These are phyloP conservation scores for Chloromyia formosa DNA, from an alignment of 2,888 invertebrate species.

Conservation along the genomic window DNA sequence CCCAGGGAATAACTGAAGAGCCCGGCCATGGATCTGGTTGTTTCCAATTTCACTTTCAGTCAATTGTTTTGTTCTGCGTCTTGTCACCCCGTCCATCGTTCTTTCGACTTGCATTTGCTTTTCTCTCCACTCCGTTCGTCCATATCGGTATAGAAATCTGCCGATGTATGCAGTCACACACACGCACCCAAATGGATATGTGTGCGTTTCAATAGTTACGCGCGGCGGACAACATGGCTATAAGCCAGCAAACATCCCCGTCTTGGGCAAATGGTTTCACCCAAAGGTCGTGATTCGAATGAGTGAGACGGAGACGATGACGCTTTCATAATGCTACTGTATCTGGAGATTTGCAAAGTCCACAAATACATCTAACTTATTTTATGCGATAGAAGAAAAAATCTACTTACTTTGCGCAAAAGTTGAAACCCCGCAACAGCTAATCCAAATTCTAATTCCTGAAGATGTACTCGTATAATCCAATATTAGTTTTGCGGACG, in stretches of 20 bases:
- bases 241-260: slow-evolving; percentile 12
- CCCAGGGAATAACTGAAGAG: slow-evolving; percentile 10
- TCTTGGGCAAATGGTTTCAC: slow-evolving; percentile 29
- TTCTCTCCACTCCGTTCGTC: no score
- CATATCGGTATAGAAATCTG: no score
- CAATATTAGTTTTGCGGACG: no score
- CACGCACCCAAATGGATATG: background rate
- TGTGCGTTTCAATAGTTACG: slow-evolving; percentile 8
- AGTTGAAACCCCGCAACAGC: no score
- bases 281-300: slow-evolving; percentile 35
- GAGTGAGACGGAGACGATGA: slow-evolving; percentile 9
- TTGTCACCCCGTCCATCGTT: background rate
- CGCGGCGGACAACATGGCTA: background rate
- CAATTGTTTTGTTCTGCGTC: slow-evolving; percentile 16
- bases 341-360: no score
- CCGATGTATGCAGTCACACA: slow-evolving; percentile 4
- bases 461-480: no score
- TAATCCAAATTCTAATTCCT: no score
- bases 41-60: slow-evolving; percentile 38
- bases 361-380: no score
- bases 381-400: no score
- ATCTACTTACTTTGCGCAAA: no score
- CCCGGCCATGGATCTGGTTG: background rate
- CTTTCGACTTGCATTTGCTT: no score
- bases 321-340: slow-evolving; percentile 30